These are phyloP conservation scores for Cromileptes altivelis DNA, from an alignment of 2,113 vertebrate genomes.

Conservation along the genomic window DNA sequence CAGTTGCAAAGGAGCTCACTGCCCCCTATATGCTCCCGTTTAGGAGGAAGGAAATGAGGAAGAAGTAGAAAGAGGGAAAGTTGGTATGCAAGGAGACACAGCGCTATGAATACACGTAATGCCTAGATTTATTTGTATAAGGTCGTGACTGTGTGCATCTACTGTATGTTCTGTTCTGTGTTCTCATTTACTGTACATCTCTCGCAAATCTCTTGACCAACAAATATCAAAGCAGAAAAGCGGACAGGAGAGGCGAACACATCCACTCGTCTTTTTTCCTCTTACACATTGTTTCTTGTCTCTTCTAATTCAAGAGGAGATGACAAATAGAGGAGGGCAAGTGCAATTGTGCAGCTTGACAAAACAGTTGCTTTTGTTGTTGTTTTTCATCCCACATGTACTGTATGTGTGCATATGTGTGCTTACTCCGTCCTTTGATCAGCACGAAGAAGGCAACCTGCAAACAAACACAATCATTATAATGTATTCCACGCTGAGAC, in stretches of 20 bases:
- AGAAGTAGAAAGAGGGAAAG: neutral
- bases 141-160: neutral
- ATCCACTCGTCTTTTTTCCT: slow-evolving; percentile 29
- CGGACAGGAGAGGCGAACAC: slow-evolving; percentile 14
- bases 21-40: slow-evolving; percentile 30
- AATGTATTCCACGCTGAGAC: slow-evolving; percentile 32
- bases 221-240: slow-evolving; percentile 55
- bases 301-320: slow-evolving; percentile 46
- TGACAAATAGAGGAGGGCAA: slow-evolving; percentile 53
- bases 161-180: neutral
- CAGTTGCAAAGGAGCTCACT: slow-evolving; percentile 22
- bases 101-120: neutral
- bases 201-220: slow-evolving; percentile 3
- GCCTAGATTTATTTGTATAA: neutral
- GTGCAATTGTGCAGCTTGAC: slow-evolving; percentile 55
- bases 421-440: slow-evolving; percentile 64
- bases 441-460: slow-evolving; percentile 30
- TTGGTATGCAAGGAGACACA: neutral
- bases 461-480: slow-evolving; percentile 51
- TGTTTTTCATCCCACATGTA: slow-evolving; percentile 18
- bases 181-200: neutral
- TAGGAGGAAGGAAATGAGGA: slow-evolving; percentile 2
- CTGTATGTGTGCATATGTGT: slow-evolving; percentile 38
- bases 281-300: slow-evolving; percentile 18
- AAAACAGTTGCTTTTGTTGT: slow-evolving; percentile 57